Conservation (phyloP, 2,888 invertebrate species). For the Synergus japonicus region DNA sequence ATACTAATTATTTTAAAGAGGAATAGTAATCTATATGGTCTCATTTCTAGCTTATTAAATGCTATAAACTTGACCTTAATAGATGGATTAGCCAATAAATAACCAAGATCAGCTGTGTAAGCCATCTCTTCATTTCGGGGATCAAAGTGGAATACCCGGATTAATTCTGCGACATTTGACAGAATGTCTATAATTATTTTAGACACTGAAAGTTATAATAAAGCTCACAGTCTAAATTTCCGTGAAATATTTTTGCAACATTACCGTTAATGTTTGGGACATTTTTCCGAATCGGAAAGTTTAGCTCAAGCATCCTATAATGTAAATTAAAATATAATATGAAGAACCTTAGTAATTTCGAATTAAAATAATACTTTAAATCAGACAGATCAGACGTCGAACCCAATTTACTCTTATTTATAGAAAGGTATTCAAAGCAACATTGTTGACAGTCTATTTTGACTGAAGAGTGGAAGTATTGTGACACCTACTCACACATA, state of each 20-base stretch:
- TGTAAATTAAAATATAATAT: too few relatives aligned
- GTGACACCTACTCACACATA: not conserved
- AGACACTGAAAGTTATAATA: not conserved
- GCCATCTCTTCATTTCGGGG: too few relatives aligned
- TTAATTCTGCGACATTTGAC: not conserved
- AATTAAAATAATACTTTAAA: not conserved
- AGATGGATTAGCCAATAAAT: not conserved
- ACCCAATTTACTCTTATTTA: not conserved
- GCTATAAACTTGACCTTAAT: not conserved
- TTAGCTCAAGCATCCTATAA: too few relatives aligned
- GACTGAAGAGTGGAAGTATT: not conserved
- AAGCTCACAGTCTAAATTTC: too few relatives aligned
- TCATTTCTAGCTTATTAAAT: not conserved
- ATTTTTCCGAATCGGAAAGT: too few relatives aligned
- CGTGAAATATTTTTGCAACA: too few relatives aligned
- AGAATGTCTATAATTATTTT: not conserved
- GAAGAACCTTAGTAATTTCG: not conserved
- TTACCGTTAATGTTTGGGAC: too few relatives aligned
- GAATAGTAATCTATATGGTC: not conserved
- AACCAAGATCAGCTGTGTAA: not conserved
- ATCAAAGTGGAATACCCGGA: not conserved
- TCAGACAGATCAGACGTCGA: not conserved
- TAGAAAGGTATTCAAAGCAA: not conserved
- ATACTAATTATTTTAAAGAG: too few relatives aligned
- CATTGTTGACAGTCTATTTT: constrained; percentile 8